These are phyloP conservation scores for Yasuhikotakia modesta DNA, from an alignment of 2,797 vertebrate species.

Conservation along the genomic window DNA sequence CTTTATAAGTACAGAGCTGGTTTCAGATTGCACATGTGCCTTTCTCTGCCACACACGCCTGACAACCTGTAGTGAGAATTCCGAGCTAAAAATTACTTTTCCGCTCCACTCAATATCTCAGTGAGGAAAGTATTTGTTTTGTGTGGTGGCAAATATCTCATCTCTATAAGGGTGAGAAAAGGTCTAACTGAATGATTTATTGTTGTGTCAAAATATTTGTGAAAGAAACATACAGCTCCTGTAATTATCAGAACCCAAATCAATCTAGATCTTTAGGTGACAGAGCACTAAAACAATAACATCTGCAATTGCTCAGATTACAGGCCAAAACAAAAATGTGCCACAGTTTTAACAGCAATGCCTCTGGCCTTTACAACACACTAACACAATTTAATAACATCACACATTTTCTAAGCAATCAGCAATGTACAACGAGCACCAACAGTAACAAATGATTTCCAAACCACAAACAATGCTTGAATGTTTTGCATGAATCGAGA, in stretches of 20 bases:
- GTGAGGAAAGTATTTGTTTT: conserved; percentile 48
- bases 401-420: not conserved
- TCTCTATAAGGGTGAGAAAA: conserved; percentile 44
- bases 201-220: conserved; percentile 37
- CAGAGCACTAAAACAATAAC: conserved; percentile 25
- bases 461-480: not conserved
- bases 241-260: conserved; percentile 42
- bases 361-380: not conserved
- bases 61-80: conserved; percentile 49
- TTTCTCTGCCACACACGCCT: conserved; percentile 46
- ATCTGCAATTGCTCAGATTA: conserved; percentile 24
- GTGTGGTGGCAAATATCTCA: conserved; percentile 43
- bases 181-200: conserved; percentile 57
- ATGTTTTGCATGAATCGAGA: not conserved
- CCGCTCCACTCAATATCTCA: conserved; percentile 46
- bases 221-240: conserved; percentile 33
- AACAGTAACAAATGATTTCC: not conserved
- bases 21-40: conserved; percentile 46
- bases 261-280: conserved; percentile 50
- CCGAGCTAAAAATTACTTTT: conserved; percentile 51
- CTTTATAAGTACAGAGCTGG: conserved; percentile 48
- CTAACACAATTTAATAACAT: conserved; percentile 1
- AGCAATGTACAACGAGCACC: not conserved
- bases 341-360: not conserved
- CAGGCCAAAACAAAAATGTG: conserved; percentile 10